Base-by-base conservation (phyloP, 2,797 vertebrate species). In the Gallinago nigripennis region DNA sequence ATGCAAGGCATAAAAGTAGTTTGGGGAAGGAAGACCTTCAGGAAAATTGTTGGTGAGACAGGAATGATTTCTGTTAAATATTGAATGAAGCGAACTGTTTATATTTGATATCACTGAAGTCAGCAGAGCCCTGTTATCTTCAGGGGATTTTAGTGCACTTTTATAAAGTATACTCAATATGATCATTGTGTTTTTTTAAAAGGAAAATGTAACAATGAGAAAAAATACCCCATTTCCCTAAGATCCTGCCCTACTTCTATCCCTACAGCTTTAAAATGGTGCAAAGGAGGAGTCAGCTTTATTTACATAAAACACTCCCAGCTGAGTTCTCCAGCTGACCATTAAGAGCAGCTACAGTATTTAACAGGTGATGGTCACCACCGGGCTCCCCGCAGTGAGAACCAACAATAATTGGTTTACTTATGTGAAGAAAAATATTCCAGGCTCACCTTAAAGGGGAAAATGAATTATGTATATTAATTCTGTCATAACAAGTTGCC, bases 261-360 rank as follows among this genome's bases (percentile, higher is more conserved):
- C 43, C 73, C 35, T 88, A 58, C 14, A 79, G 61, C 60, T 84
- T 83, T 70, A 92, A 95, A 86, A 89, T 78, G 79, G 76, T 91
- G 80, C 57, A 83, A 92, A 93, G 89, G 70, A 95, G 69, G 75
- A 88, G 63, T 86, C 80, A 91, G 51, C 12, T 86, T 92, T 94
- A 86, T 90, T 94, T 90, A 46, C 72, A 72, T 53, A 53, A 68
- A 82, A 87, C 25, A 45, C 41, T 86, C 72, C 70, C 78, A 84
- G 33, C 64, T 86, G 78, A 80, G 37, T 50, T 92, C 41, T 95
- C 66, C 46, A 27, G 63, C 70, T 96, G 95, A 84, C 94, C 94
- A 76, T 86, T 86, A 77, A 45, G 48, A 76, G 43, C 54, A 57
- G 61, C 50, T 72, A 73, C 25, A 60, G 35, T 51, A 21, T 71